These are phyloP conservation scores for Cerceris ruficornis DNA, from an alignment of 2,888 invertebrate genomes.

Conservation along the genomic window DNA sequence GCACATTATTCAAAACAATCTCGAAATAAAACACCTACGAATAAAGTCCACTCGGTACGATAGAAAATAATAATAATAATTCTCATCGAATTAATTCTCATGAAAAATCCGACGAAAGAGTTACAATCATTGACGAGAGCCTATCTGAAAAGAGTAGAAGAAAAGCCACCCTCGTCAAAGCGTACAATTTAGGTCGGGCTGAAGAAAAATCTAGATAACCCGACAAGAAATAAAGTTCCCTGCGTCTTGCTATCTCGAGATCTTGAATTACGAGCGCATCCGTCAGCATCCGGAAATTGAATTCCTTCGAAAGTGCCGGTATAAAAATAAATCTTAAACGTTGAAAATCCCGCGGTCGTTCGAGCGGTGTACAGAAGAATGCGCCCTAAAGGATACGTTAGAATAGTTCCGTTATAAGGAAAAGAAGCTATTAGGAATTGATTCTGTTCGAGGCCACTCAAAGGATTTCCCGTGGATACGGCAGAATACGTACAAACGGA, in stretches of 20 bases:
- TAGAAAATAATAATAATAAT: too few species aligned
- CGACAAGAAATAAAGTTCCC: constrained; percentile 37
- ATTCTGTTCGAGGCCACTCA: constrained; percentile 26
- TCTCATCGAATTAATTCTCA: too few species aligned
- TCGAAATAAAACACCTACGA: too few species aligned
- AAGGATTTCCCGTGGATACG: constrained; percentile 19
- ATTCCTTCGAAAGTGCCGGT: constrained; percentile 23
- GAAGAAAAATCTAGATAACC: constrained; percentile 23
- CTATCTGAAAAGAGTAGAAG: neutral
- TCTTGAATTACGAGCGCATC: constrained; percentile 42
- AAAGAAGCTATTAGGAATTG: constrained; percentile 51
- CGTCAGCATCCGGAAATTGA: constrained; percentile 52
- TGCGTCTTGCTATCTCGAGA: constrained; percentile 12
- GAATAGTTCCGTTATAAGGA: constrained; percentile 12
- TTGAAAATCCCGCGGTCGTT: neutral
- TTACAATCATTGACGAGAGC: too few species aligned
- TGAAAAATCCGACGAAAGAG: too few species aligned
- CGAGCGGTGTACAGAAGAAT: constrained; percentile 12
- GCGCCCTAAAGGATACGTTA: constrained; percentile 3
- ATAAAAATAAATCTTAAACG: constrained; percentile 51
- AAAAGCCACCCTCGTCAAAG: neutral
- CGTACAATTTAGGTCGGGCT: neutral
- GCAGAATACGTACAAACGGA: constrained; percentile 2
- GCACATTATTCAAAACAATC: too few species aligned
- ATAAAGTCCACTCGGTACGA: too few species aligned